Conservation (phyloP, 2,888 invertebrate species). For the Pammene fasciana region DNA sequence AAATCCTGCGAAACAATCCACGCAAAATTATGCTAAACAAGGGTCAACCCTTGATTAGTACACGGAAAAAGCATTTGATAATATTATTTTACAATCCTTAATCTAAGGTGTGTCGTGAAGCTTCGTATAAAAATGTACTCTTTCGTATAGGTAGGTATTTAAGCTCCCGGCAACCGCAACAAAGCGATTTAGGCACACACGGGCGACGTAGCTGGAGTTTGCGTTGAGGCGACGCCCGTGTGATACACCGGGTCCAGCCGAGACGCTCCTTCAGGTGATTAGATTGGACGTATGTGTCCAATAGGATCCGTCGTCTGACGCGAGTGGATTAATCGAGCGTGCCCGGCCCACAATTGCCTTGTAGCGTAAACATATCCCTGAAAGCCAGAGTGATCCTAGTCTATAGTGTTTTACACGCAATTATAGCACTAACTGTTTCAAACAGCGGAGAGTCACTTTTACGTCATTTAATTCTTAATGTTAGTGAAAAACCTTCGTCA, state of each 20-base stretch:
- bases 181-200: conserved; percentile 1
- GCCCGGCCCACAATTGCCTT: conserved; percentile 10
- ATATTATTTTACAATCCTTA: not conserved
- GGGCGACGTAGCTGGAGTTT: conserved; percentile 9
- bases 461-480: no score
- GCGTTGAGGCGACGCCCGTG: not conserved
- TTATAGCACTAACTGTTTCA: not conserved
- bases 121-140: conserved; percentile 2
- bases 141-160: not conserved
- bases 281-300: conserved; percentile 13
- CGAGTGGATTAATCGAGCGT: conserved; percentile 13
- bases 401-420: not conserved
- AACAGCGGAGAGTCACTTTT: not conserved
- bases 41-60: conserved; percentile 1
- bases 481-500: not conserved
- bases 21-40: not conserved
- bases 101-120: not conserved
- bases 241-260: conserved; percentile 8
- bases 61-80: not conserved
- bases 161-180: not conserved
- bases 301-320: conserved; percentile 10
- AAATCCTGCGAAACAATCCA: not conserved
- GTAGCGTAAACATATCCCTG: conserved; percentile 1
- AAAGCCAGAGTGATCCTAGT: not conserved
- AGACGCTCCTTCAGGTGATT: conserved; percentile 16